Base-by-base conservation (phyloP, 2,888 invertebrate genomes). In the Lamproptera curius region DNA sequence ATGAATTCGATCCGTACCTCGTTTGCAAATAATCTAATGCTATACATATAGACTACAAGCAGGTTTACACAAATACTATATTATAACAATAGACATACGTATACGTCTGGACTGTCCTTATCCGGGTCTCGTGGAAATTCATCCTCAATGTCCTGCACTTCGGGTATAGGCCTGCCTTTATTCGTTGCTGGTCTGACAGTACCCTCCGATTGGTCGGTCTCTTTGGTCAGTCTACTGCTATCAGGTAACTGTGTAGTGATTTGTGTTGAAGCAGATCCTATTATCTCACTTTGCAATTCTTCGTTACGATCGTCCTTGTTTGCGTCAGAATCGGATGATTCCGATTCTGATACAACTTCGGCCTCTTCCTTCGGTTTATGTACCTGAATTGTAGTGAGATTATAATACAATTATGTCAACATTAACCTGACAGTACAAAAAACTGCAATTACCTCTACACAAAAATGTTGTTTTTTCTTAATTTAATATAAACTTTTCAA, bases 121-220 rank as follows among this genome's bases (percentile, higher is more conserved):
- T 88, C 85, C 10, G 87, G 88, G 51, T 88, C 79, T 51, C 62
- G 68, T 0, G 85, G 88, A 1, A 73, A 34, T 0, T 61, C 51
- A 3, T 70, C 51, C 14, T 57, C 65, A 1, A 64, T 60, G 6
- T 52, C 47, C 5, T 55, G 37, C 51, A 67, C 51, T 31, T 63
- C 67, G 1, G 85, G 81, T 10, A 86, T 84, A 2, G 87, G 84
- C 33, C 79, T 73, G 1, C 77, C 65, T 51, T 68, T 78, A n/a
- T 64, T 70, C 0, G 73, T 72, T 1, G 67, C 72, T 0, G 77
- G 70, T 6, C 73, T 56, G 1, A 72, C 69, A 0, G 52, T 54
- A 1, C 45, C 46, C 1, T 69, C 66, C 0, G 58, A 41, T 17
- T 57, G 63, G 0, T 69, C 71, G 0, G 59, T 52, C 26, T 62